Evolutionary conservation across 2,113 vertebrate genomes (phyloP).

Genomic region (Plectropomus leopardus): DNA sequence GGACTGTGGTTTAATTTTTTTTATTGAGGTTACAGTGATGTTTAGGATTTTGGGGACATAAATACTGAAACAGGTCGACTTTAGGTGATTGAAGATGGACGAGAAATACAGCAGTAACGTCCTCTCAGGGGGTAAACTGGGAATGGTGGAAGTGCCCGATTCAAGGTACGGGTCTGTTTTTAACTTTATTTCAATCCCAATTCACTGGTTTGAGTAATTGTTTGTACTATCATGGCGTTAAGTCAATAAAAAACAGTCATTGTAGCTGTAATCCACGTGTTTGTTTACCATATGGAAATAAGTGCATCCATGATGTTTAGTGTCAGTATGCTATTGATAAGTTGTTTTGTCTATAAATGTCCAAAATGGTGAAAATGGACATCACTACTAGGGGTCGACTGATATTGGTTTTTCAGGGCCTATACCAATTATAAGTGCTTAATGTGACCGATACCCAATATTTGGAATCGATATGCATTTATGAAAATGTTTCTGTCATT

Average conservation of each 20-base stretch:
- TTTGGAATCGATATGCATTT: too few species aligned
- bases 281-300: neutral
- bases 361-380: too few species aligned
- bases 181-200: neutral
- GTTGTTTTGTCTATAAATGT: too few species aligned
- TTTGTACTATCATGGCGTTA: neutral
- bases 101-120: conserved; percentile 92
- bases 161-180: conserved; percentile 82
- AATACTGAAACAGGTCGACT: neutral
- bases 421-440: too few species aligned
- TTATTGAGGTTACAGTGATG: conserved; percentile 28
- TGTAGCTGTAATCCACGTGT: neutral
- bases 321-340: neutral
- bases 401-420: too few species aligned
- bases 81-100: conserved; percentile 82
- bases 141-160: conserved; percentile 89
- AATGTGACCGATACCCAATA: too few species aligned
- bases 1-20: neutral
- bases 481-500: too few species aligned
- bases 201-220: neutral
- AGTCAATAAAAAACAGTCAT: neutral
- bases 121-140: conserved; percentile 87
- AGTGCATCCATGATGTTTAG: neutral
- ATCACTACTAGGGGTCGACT: too few species aligned
- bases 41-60: neutral